phyloP scores from a whole-genome alignment of 2,113 vertebrate species.

The Patagioenas fasciata region DNA sequence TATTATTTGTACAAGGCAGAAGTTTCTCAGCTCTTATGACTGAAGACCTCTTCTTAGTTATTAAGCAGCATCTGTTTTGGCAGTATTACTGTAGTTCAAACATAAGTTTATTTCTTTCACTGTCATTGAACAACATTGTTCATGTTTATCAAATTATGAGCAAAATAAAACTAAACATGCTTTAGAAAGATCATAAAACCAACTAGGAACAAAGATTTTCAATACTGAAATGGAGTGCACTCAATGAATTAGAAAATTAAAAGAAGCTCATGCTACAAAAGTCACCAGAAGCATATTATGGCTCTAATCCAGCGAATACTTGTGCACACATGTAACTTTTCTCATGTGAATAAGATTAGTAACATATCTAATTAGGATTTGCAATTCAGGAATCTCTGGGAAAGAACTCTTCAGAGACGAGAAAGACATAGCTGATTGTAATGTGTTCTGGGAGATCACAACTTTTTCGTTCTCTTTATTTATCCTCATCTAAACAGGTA shows the following conservation, averaged over 20 bases:
- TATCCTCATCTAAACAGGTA: neutral
- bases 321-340: slow-evolving; percentile 15
- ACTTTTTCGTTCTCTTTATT: neutral
- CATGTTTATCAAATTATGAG: neutral
- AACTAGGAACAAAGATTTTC: neutral
- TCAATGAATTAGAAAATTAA: slow-evolving; percentile 45
- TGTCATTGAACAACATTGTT: neutral
- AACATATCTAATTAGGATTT: slow-evolving; percentile 43
- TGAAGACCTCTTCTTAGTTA: neutral
- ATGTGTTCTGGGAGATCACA: neutral
- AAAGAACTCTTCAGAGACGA: slow-evolving; percentile 5
- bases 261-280: slow-evolving; percentile 4
- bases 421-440: neutral
- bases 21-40: neutral
- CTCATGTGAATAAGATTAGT: slow-evolving; percentile 42
- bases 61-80: neutral
- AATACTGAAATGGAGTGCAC: neutral
- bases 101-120: neutral
- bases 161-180: neutral
- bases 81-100: neutral
- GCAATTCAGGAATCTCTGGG: neutral
- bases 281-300: neutral
- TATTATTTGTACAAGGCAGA: neutral
- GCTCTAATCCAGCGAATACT: slow-evolving; percentile 49
- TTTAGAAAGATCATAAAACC: neutral